These are phyloP conservation scores for Melitaea cinxia DNA, from an alignment of 1,140 invertebrate species.

Conservation along the genomic window DNA sequence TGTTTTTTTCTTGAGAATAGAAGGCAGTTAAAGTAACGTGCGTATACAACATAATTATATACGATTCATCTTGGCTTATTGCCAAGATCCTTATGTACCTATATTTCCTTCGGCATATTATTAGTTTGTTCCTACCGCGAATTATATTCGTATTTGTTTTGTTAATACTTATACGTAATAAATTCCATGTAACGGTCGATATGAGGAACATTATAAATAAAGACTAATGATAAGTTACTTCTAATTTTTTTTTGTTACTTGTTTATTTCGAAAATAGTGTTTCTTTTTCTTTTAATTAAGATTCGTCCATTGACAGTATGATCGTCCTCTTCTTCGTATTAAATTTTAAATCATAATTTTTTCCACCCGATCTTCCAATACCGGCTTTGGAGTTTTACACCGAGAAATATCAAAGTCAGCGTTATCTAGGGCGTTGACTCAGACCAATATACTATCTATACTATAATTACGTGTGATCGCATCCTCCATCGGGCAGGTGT, in stretches of 20 bases:
- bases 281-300: no score
- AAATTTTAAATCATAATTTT: not conserved
- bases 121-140: constrained; percentile 10
- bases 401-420: constrained; percentile 18
- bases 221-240: not conserved
- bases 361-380: not conserved
- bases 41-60: constrained; percentile 27
- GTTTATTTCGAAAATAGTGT: no score
- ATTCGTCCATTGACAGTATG: no score
- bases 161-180: not conserved
- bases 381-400: not conserved
- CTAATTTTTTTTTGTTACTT: no score
- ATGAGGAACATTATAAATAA: not conserved
- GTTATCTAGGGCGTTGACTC: constrained; percentile 6
- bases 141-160: not conserved
- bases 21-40: constrained; percentile 10
- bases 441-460: constrained; percentile 8
- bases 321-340: not conserved
- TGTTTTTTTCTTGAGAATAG: not conserved
- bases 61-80: constrained; percentile 26
- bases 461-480: constrained; percentile 42
- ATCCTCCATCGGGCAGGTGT: constrained; percentile 37
- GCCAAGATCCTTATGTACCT: constrained; percentile 29
- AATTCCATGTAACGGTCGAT: not conserved
- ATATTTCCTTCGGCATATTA: constrained; percentile 22